phyloP scores from a whole-genome alignment of 2,888 invertebrate genomes.

The Drosophila testacea region DNA sequence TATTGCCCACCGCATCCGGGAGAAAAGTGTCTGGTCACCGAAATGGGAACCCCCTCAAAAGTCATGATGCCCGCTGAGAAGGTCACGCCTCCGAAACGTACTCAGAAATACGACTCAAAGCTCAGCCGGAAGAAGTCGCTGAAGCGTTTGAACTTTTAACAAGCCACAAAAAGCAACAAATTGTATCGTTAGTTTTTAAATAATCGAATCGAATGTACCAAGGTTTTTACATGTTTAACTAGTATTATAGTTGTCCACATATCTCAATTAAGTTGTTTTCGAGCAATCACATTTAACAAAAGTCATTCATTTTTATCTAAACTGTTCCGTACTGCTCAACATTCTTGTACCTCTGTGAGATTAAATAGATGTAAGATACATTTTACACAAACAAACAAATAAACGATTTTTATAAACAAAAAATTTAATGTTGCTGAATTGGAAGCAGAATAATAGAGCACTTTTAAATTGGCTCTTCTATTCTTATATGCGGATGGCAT shows the following conservation, averaged over 20 bases:
- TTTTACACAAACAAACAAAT: slow-evolving; percentile 52
- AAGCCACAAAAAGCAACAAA: slow-evolving; percentile 1
- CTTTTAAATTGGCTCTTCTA: neutral
- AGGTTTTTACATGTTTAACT: slow-evolving; percentile 44
- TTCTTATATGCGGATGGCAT: too few species aligned
- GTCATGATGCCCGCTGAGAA: slow-evolving; percentile 58
- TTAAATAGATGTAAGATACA: slow-evolving; percentile 58
- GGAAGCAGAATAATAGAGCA: neutral
- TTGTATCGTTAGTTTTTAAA: slow-evolving; percentile 28
- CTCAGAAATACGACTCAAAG: slow-evolving; percentile 59
- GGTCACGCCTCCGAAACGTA: slow-evolving; percentile 67
- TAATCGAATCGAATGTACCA: slow-evolving; percentile 25
- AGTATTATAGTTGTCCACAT: slow-evolving; percentile 46
- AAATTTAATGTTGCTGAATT: neutral
- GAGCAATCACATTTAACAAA: slow-evolving; percentile 12
- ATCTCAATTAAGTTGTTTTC: slow-evolving; percentile 25
- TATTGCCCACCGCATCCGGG: slow-evolving; percentile 78
- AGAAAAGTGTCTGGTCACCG: slow-evolving; percentile 68
- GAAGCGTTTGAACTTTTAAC: slow-evolving; percentile 68
- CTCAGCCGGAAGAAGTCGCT: slow-evolving; percentile 67
- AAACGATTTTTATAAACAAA: slow-evolving; percentile 25
- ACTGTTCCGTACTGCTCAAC: slow-evolving; percentile 51
- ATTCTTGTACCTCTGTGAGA: slow-evolving; percentile 72
- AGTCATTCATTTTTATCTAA: slow-evolving; percentile 30
- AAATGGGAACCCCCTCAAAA: slow-evolving; percentile 80